Base-by-base conservation (phyloP, 2,113 vertebrate species). In the Aphyosemion australe region DNA sequence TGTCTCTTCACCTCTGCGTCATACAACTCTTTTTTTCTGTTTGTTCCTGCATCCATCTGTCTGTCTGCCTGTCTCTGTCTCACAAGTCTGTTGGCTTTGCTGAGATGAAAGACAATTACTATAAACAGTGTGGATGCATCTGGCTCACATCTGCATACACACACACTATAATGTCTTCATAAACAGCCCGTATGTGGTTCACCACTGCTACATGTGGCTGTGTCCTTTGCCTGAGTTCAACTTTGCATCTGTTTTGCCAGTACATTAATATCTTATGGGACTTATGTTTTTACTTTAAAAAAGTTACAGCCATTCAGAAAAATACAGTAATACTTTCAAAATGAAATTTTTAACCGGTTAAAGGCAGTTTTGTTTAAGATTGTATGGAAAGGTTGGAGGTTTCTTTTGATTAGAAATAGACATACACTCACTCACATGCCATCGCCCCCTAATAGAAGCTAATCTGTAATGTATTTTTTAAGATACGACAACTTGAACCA, bases 91-190 rank as follows among this genome's bases (percentile, higher is more conserved):
- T 66, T 49, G 52, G 4, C 61, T 60, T 59, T 32, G 45, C 7
- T 54, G 0, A 51, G 46, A 72, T 64, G 61, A 62, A 63, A 76
- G 49, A 74, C 39, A 16, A 46, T 63, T 21, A 16, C 50, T 41
- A 55, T 74, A 74, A 85, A 79, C 72, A 83, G 26, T 39, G 52
- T 21, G 4, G 57, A 55, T 79, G 55, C 75, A 75, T 81, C 64
- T 72, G 80, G 72, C 48, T 39, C 62, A 67, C 75, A 77, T 65
- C 56, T 80, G 72, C 71, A 70, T 16, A 32, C 53, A 61, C 61
- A 49, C 61, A 64, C 61, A 62, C 52, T 31, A 61, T 13, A 34
- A 53, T 45, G 54, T 46, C 61, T 26, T 26, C 21, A 60, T 47
- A 65, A 62, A 63, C 52, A 61, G 16, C 43, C 18, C 21, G 9